Evolutionary conservation across 2,888 invertebrate genomes (phyloP), one percentile per base, ranked within the genome.

Genomic region (Dryococelus australis): DNA sequence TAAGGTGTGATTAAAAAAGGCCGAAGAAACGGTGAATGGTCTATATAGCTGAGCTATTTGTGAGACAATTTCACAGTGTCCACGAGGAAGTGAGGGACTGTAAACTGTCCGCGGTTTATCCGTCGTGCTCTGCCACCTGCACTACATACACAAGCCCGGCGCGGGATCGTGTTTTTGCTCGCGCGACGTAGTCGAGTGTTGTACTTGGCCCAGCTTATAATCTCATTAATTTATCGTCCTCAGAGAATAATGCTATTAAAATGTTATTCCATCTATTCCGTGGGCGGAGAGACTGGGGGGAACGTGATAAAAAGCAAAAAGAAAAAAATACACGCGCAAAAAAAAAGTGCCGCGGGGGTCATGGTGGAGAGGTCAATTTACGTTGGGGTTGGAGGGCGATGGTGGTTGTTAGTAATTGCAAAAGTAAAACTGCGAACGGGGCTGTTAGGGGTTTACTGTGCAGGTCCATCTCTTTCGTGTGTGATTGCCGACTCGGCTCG

Each of bases 221-320:
- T 83, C 83, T 83, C 83, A 28, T 83, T 83, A 83, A 83, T 83
- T 83, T 83, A 83, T 83, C 83, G 83, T 83, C 83, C 83, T 35
- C 43, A 24, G 83, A 83, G 83, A 28, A 83, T 83, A 83, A 43
- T 83, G 83, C 83, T 83, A 28, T 83, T 83, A 83, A 83, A 83
- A 83, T 83, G 28, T 83, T 83, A 35, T 35, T 83, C 43, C 43
- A n/a, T 65, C n/a, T 65, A 8, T 8, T 24, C 65, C 65, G 65
- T n/a, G 6, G 65, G 65, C 65, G n/a, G 65, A 65, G 65, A 65
- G 24, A 65, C 6, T 65, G 65, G n/a, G 47, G 24, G 65, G 20
- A 51, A 65, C 65, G 65, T 65, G 65, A 65, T 65, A 65, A 65
- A 65, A 24, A 65, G 20, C 65, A 65, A 65, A 65, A 65, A 65